A percentile compares a stretch with the other conserved stretches of the same genome.
These are phyloP conservation scores for Brachionus rotundiformis DNA, from an alignment of 1,140 invertebrate species.

Conservation along the genomic window DNA sequence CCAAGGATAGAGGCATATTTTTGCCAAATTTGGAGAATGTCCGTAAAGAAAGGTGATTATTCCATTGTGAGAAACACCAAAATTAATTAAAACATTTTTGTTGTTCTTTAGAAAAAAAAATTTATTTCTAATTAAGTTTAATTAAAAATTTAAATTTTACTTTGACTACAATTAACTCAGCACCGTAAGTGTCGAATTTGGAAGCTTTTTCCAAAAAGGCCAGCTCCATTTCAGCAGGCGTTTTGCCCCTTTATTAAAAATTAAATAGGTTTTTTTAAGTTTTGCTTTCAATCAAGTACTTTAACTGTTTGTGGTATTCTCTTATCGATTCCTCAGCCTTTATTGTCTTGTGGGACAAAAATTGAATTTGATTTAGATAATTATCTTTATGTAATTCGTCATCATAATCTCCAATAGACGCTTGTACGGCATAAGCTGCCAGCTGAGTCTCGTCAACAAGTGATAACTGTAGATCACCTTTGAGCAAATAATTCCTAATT, in stretches of 20 bases:
- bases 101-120: conserved; percentile 13
- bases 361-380: conserved; percentile 18
- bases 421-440: conserved; percentile 47
- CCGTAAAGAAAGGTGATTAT: conserved; percentile 47
- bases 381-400: conserved; percentile 4
- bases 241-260: conserved; percentile 43
- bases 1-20: conserved; percentile 45
- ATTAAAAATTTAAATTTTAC: neutral
- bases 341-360: conserved; percentile 5
- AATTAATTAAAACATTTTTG: conserved; percentile 46
- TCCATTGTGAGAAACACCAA: conserved; percentile 48
- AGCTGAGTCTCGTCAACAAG: conserved; percentile 10
- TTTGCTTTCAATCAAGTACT: neutral
- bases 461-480: conserved; percentile 43
- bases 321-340: conserved; percentile 25
- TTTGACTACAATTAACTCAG: conserved; percentile 38
- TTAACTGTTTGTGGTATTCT: conserved; percentile 42
- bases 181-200: conserved; percentile 40
- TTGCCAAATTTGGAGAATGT: conserved; percentile 24
- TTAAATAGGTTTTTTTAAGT: neutral
- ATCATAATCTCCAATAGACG: conserved; percentile 40
- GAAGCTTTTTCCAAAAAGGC: conserved; percentile 48
- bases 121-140: neutral
- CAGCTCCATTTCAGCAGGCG: conserved; percentile 42
- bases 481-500: conserved; percentile 44